Conservation (phyloP, 2,797 vertebrate species). For the Takifugu ocellatus region DNA sequence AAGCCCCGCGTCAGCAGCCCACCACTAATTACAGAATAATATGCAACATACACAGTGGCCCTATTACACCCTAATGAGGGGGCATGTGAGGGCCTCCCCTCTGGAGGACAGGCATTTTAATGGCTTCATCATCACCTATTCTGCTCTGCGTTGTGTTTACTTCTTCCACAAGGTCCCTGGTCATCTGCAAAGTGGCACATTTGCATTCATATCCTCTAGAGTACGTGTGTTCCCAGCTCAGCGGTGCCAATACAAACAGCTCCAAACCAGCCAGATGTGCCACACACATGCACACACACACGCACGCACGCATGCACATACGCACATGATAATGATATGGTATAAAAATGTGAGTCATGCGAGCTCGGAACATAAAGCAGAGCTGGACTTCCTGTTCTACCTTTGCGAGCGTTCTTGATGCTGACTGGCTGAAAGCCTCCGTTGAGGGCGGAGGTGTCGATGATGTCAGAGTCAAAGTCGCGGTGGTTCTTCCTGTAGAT, state of each 20-base stretch:
- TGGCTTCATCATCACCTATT: constrained; percentile 37
- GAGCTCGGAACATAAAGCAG: too few species aligned
- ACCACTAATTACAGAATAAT: constrained; percentile 61
- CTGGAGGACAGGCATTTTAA: constrained; percentile 57
- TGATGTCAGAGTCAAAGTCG: constrained; percentile 91
- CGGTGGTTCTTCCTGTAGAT: constrained; percentile 94
- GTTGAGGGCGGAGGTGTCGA: constrained; percentile 90
- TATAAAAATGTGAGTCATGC: not conserved
- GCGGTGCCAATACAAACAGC: constrained; percentile 10
- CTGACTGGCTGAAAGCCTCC: constrained; percentile 94
- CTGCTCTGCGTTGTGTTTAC: too few species aligned
- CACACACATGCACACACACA: too few species aligned
- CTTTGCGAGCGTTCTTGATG: constrained; percentile 93
- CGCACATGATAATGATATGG: not conserved
- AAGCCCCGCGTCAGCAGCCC: constrained; percentile 19
- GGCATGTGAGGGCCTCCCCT: constrained; percentile 51
- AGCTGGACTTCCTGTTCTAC: constrained; percentile 52
- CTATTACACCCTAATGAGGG: constrained; percentile 61
- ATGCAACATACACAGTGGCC: constrained; percentile 44
- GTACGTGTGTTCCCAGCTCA: constrained; percentile 7
- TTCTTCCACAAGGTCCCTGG: constrained; percentile 21
- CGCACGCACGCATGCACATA: too few species aligned
- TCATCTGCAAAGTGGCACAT: constrained; percentile 32
- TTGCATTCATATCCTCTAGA: constrained; percentile 29
- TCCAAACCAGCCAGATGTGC: too few species aligned